phyloP scores from a whole-genome alignment of 2,888 invertebrate genomes.

The Platerodrilus igneus region DNA sequence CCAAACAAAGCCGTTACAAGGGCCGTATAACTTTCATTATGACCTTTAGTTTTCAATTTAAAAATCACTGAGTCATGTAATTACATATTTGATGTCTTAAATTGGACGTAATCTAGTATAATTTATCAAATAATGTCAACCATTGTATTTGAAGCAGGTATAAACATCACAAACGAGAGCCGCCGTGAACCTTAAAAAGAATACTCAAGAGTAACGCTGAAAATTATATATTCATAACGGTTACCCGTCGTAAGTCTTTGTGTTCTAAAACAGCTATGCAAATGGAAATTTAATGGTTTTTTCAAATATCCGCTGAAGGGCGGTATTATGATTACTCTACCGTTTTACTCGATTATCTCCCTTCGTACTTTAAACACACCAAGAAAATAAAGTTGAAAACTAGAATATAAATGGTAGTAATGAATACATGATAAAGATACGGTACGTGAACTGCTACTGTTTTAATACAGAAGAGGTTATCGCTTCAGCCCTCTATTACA shows the following conservation, averaged over 20 bases:
- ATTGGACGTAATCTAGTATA: constrained; percentile 20
- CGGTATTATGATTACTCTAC: too few relatives aligned
- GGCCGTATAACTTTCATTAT: constrained; percentile 21
- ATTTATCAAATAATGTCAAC: constrained; percentile 21
- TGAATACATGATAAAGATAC: too few relatives aligned
- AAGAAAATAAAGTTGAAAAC: too few relatives aligned
- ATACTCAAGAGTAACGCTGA: constrained; percentile 1
- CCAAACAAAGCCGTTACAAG: constrained; percentile 23
- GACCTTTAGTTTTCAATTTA: constrained; percentile 22
- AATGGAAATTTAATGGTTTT: too few relatives aligned
- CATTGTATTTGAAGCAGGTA: constrained; percentile 16
- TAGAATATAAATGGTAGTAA: too few relatives aligned
- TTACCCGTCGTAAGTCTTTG: constrained; percentile 9
- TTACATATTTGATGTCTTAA: constrained; percentile 22
- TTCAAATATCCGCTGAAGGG: too few relatives aligned
- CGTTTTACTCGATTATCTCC: too few relatives aligned
- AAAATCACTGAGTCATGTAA: constrained; percentile 25
- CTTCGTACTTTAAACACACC: too few relatives aligned
- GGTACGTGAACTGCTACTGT: too few relatives aligned
- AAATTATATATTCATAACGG: constrained; percentile 19
- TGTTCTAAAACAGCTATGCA: too few relatives aligned
- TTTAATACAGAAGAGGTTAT: too few relatives aligned
- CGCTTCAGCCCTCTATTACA: too few relatives aligned
- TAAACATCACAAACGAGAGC: constrained; percentile 3
- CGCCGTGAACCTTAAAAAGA: constrained; percentile 1